Evolutionary conservation across 2,888 invertebrate species (phyloP).

Genomic region (Ramazzottius varieornatus): DNA sequence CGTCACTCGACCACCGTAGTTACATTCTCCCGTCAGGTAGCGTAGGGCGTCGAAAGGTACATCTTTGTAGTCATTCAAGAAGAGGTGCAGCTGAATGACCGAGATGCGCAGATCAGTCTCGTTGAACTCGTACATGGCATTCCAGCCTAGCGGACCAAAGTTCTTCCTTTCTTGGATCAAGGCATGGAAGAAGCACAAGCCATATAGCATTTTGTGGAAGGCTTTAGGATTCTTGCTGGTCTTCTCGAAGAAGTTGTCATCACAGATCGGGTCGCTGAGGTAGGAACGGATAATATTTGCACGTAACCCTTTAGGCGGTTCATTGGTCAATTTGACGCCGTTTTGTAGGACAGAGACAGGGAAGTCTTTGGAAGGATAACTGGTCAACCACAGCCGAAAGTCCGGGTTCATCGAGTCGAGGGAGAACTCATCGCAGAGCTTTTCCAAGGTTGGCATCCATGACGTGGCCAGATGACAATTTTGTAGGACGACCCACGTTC

Average conservation of each 20-base stretch:
- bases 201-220: slow-evolving; percentile 25
- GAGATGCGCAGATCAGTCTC: slow-evolving; percentile 28
- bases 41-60: slow-evolving; percentile 25
- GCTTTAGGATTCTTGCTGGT: slow-evolving; percentile 18
- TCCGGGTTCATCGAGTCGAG: slow-evolving; percentile 24
- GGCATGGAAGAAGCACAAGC: slow-evolving; percentile 28
- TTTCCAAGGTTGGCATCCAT: slow-evolving; percentile 27
- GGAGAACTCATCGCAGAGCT: slow-evolving; percentile 23
- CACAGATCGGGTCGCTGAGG: slow-evolving; percentile 55
- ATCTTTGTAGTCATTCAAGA: slow-evolving; percentile 25
- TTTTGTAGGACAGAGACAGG: slow-evolving; percentile 26
- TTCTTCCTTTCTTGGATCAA: slow-evolving; percentile 26
- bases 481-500: slow-evolving; percentile 26
- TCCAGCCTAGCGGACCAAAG: slow-evolving; percentile 29
- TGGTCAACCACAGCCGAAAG: slow-evolving; percentile 26
- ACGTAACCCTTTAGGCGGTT: slow-evolving; percentile 24
- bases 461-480: slow-evolving; percentile 26
- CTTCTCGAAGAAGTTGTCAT: slow-evolving; percentile 48
- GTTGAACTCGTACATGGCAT: slow-evolving; percentile 28
- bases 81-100: slow-evolving; percentile 25
- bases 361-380: slow-evolving; percentile 20
- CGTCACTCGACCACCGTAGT: slow-evolving; percentile 28
- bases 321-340: slow-evolving; percentile 27
- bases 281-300: slow-evolving; percentile 30
- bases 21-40: slow-evolving; percentile 28